Percentiles rank a stretch among this genome's conserved stretches.
phyloP scores from a whole-genome alignment of 2,113 vertebrate species.

The Nesogale talazaci region DNA sequence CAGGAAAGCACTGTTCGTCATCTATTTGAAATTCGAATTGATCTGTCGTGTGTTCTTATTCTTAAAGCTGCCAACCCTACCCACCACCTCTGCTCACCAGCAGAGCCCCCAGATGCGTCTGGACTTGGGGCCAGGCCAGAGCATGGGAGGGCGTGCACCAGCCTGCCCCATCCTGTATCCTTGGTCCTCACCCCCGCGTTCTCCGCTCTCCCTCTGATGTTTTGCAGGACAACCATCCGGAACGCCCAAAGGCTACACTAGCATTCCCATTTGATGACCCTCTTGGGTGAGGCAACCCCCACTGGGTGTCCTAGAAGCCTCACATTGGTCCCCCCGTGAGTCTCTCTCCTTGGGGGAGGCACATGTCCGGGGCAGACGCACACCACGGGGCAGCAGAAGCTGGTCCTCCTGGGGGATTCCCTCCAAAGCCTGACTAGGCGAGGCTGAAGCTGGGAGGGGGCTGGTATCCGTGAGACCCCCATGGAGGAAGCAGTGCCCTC shows the following conservation, averaged over 20 bases:
- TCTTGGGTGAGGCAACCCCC: not conserved
- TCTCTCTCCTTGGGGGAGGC: not conserved
- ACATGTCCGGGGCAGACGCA: accelerated
- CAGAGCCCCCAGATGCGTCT: not conserved
- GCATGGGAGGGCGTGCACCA: not conserved
- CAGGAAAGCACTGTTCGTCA: not conserved
- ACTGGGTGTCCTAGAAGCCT: not conserved
- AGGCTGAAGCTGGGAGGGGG: not conserved
- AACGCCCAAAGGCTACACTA: not conserved
- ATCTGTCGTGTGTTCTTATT: not conserved
- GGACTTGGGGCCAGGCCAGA: not conserved
- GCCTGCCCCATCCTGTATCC: not conserved
- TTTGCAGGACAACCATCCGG: not conserved
- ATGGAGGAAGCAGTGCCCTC: not conserved
- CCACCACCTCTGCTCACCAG: not conserved
- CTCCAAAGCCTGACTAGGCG: not conserved
- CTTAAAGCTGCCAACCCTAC: not conserved
- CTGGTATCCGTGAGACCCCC: not conserved
- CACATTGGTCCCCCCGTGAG: not conserved
- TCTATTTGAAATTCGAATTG: constrained; percentile 18
- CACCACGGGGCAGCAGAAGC: not conserved
- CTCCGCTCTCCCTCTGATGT: not conserved
- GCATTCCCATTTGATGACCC: not conserved
- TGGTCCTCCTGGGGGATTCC: not conserved
- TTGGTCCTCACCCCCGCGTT: too few species aligned